Evolutionary conservation across 2,888 invertebrate genomes (phyloP).

Genomic region (Drosophila siamana): DNA sequence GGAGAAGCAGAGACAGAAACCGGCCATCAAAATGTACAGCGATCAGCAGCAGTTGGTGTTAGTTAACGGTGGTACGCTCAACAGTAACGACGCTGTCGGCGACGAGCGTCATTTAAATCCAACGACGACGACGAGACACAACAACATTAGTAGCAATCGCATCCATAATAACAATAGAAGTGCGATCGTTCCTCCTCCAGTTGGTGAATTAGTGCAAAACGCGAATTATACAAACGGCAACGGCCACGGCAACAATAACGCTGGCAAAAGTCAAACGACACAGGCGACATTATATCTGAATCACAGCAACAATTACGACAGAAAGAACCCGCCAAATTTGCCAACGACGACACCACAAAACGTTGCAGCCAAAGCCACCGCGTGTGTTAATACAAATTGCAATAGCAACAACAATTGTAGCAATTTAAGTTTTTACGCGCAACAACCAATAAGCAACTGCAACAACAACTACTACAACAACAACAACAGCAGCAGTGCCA

Average conservation of each 20-base stretch:
- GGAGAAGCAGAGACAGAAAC: constrained; percentile 44
- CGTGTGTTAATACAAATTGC: constrained; percentile 76
- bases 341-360: constrained; percentile 36
- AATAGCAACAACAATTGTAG: constrained; percentile 64
- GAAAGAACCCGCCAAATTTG: constrained; percentile 60
- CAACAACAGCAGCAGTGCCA: constrained; percentile 39
- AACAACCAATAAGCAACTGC: constrained; percentile 46
- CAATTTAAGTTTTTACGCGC: constrained; percentile 75
- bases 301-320: constrained; percentile 47
- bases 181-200: constrained; percentile 32
- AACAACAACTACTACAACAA: constrained; percentile 46
- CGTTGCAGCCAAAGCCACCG: constrained; percentile 49
- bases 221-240: constrained; percentile 72
- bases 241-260: constrained; percentile 66
- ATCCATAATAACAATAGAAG: constrained; percentile 54
- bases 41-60: constrained; percentile 60
- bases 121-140: constrained; percentile 40
- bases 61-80: constrained; percentile 85
- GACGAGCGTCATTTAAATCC: constrained; percentile 55
- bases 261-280: constrained; percentile 64
- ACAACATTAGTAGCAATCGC: constrained; percentile 41
- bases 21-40: constrained; percentile 69
- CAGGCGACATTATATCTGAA: constrained; percentile 68
- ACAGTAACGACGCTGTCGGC: constrained; percentile 65
- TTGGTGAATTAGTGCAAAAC: constrained; percentile 72